Base-by-base conservation (phyloP, 2,888 invertebrate species). In the Tholera decimalis region DNA sequence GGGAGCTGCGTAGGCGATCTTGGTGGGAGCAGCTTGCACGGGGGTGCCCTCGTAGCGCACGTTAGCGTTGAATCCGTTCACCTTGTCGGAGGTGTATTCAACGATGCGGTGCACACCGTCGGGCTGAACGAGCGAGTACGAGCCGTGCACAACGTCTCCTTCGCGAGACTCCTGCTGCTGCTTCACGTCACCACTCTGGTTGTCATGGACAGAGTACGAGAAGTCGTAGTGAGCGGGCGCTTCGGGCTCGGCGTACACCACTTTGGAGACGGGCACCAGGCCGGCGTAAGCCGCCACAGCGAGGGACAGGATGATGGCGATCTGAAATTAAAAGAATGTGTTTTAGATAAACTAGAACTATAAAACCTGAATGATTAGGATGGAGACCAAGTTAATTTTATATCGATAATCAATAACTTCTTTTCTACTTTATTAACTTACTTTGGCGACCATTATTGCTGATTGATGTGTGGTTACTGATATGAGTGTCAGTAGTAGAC, bases 41-140 rank as follows among this genome's bases (percentile, higher is more conserved):
- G 93, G 90, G 28, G 90, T 88, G 11, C 94, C 93, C 77, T 95
- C 94, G 78, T 94, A 94, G 44, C 92, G 91, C 26, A 95, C 95
- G 62, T 88, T 80, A 35, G 95, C 95, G 88, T 93, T 94, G 89
- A 95, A 95, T 39, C 95, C 95, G 83, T 92, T 83, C 63, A 86
- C 89, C 65, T 89, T 89, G 85, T 95, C 94, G 37, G 94, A 85
- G 81, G 92, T 91, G 90, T 95, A 95, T 60, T 94, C 93, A 5
- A 95, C 95, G 64, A 95, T 91, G 72, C 95, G 92, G 81, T 86
- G 91, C 47, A 92, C 90, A 1, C 95, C 95, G 63, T 96, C 95
- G 66, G 95, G 94, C 66, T 95, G 95, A 41, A 95, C 88, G 20
- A 95, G 90, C 2, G 95, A 94, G 89, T 95, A 95, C 37, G 91